Evolutionary conservation across 2,797 vertebrate genomes (phyloP).

Genomic region (Coilia nasus): DNA sequence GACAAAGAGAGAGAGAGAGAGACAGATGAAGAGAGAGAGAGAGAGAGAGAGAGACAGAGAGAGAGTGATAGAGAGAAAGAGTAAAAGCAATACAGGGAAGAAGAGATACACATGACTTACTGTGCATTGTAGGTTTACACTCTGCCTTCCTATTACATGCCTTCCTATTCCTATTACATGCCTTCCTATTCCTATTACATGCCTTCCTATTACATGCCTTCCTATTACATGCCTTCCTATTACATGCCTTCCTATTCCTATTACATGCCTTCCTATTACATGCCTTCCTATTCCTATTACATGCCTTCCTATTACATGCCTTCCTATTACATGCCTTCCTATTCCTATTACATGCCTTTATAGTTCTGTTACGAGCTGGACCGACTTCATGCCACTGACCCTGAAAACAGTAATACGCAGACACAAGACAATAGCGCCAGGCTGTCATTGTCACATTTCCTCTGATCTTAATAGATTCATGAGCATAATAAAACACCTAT

Average conservation of each 20-base stretch:
- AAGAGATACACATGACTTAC: not conserved
- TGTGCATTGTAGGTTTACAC: not conserved
- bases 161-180: not conserved
- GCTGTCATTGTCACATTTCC: not conserved
- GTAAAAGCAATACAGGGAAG: not conserved
- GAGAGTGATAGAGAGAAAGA: not conserved
- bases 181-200: too few species aligned
- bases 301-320: not conserved
- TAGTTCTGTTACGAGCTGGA: not conserved
- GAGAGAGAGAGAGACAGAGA: not conserved
- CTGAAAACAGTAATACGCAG: not conserved
- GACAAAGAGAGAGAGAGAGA: slow-evolving; percentile 33
- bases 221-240: not conserved
- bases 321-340: too few species aligned
- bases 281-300: not conserved
- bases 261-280: not conserved
- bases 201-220: not conserved
- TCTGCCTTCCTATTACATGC: not conserved
- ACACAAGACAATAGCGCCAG: not conserved
- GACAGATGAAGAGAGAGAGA: slow-evolving; percentile 31
- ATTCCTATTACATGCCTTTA: not conserved
- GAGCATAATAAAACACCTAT: not conserved
- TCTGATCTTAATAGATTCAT: not conserved
- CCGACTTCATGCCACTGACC: not conserved
- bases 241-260: not conserved